Evolutionary conservation across 2,113 vertebrate species (phyloP).

Genomic region (Nothobranchius furzeri): DNA sequence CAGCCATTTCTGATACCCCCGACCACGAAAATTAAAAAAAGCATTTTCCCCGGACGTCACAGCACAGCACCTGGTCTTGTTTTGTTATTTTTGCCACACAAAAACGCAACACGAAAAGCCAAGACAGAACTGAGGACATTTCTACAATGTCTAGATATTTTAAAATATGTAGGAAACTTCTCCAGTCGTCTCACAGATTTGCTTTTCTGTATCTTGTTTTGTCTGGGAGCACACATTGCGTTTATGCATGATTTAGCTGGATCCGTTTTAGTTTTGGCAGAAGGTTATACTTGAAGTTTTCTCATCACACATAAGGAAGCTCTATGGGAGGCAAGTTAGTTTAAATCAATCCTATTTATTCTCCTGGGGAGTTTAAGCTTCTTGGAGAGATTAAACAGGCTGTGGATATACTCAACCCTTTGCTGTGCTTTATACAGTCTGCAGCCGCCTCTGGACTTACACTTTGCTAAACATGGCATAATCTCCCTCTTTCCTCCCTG

Average conservation of each 20-base stretch:
- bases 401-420: conserved; percentile 4
- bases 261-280: conserved; percentile 21
- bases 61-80: not conserved
- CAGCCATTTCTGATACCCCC: conserved; percentile 2
- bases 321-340: conserved; percentile 25
- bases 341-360: conserved; percentile 47
- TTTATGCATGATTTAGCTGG: conserved; percentile 17
- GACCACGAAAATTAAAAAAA: conserved; percentile 7
- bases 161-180: not conserved
- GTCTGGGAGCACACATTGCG: conserved; percentile 5
- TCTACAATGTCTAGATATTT: not conserved
- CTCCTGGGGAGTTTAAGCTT: conserved; percentile 26
- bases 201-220: not conserved
- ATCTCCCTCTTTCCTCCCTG: conserved; percentile 24
- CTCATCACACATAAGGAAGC: conserved; percentile 6
- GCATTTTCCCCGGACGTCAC: not conserved
- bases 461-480: conserved; percentile 23
- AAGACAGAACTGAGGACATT: not conserved
- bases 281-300: conserved; percentile 7
- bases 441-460: conserved; percentile 21
- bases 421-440: conserved; percentile 19
- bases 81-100: not conserved
- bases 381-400: conserved; percentile 34
- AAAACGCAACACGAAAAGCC: not conserved
- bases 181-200: too few relatives aligned